Evolutionary conservation across 1,140 invertebrate species (phyloP).

Genomic region (Pseudomyrmex dendroicus): DNA sequence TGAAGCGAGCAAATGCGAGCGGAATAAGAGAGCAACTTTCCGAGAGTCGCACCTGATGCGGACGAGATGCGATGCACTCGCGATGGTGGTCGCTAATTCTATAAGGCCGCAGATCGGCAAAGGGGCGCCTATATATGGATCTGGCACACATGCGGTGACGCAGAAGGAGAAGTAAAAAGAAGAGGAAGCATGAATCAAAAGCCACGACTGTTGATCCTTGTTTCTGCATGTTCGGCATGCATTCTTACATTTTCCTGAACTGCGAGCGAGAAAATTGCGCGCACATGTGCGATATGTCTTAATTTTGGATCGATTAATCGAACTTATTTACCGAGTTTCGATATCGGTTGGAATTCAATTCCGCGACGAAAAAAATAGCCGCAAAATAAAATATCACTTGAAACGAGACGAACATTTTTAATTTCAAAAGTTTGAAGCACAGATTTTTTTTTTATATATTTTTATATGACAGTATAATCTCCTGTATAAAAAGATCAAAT

Average conservation of each 20-base stretch:
- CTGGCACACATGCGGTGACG: not conserved
- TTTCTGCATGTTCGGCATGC: not conserved
- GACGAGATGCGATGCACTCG: conserved; percentile 64
- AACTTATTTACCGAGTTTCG: not conserved
- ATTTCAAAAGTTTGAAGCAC: too few species aligned
- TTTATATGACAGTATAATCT: too few species aligned
- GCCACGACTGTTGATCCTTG: conserved; percentile 2
- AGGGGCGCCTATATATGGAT: conserved; percentile 73
- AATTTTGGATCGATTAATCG: not conserved
- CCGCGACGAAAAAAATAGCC: too few species aligned
- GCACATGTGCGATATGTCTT: not conserved
- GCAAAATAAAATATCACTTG: too few species aligned
- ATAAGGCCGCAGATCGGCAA: conserved; percentile 64
- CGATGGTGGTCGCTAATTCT: conserved; percentile 69
- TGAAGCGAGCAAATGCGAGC: conserved; percentile 1
- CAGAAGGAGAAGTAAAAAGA: not conserved
- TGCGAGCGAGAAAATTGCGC: not conserved
- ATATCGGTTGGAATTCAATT: not conserved
- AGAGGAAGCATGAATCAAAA: conserved; percentile 16
- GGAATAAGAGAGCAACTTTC: not conserved
- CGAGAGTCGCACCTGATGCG: not conserved
- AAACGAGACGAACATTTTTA: too few species aligned
- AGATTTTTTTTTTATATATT: too few species aligned
- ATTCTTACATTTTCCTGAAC: conserved; percentile 14
- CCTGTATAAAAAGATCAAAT: too few species aligned